A percentile compares a stretch with the other conserved stretches of the same genome.
Evolutionary conservation across 1,140 invertebrate genomes (phyloP).

Genomic region (Parapsyche elsis): DNA sequence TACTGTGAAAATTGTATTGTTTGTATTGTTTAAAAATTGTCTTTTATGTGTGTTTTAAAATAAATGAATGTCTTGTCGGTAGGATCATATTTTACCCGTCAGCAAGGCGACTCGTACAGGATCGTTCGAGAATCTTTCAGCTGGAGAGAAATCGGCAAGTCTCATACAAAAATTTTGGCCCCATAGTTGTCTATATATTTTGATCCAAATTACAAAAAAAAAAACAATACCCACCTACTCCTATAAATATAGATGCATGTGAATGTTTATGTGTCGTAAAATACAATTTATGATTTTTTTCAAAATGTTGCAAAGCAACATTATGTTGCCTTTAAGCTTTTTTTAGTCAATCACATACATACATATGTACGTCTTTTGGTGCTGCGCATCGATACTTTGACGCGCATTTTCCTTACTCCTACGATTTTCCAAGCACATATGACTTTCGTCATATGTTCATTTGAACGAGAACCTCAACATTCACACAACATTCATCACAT

Average conservation of each 20-base stretch:
- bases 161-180: constrained; percentile 7
- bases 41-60: too few relatives aligned
- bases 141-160: constrained; percentile 21
- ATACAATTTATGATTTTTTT: too few relatives aligned
- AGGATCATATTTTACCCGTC: constrained; percentile 12
- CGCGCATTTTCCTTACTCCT: background rate
- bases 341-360: too few relatives aligned
- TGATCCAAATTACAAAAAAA: background rate
- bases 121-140: constrained; percentile 9
- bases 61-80: constrained; percentile 8
- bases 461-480: too few relatives aligned
- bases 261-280: background rate
- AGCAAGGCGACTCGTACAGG: constrained; percentile 3
- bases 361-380: too few relatives aligned
- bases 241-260: background rate
- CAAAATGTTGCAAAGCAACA: too few relatives aligned
- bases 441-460: background rate
- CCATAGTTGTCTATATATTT: constrained; percentile 1
- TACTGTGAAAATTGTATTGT: too few relatives aligned
- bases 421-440: background rate
- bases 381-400: background rate
- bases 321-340: too few relatives aligned
- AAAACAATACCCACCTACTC: background rate
- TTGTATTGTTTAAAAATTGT: too few relatives aligned
- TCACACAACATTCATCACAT: constrained; percentile 22